Percentiles rank a stretch among this genome's conserved stretches.
phyloP scores from a whole-genome alignment of 2,797 vertebrate species.

The Emys orbicularis region DNA sequence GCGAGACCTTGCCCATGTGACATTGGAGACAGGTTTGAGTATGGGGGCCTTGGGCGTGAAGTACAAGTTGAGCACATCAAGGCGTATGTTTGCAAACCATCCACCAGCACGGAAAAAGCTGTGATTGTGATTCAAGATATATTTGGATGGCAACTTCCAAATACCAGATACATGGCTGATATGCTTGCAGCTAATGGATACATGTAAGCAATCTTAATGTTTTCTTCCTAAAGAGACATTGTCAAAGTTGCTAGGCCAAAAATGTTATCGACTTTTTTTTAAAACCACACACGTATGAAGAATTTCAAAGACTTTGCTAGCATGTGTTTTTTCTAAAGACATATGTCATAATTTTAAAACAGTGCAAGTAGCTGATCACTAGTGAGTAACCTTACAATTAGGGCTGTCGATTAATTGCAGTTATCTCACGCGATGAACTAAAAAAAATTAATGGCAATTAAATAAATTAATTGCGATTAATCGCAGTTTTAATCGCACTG shows the following conservation, averaged over 20 bases:
- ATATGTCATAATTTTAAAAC: not conserved
- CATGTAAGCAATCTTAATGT: slow-evolving; percentile 70
- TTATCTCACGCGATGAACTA: too few species aligned
- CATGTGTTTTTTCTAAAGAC: not conserved
- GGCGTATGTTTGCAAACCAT: slow-evolving; percentile 87
- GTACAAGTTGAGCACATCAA: slow-evolving; percentile 88
- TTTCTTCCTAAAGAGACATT: not conserved
- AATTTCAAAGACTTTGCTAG: not conserved
- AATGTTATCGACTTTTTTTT: not conserved
- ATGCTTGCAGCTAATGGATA: slow-evolving; percentile 92
- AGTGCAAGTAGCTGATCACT: not conserved
- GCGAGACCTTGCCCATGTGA: slow-evolving; percentile 89
- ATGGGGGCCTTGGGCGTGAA: slow-evolving; percentile 88
- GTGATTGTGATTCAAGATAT: slow-evolving; percentile 94
- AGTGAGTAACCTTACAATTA: not conserved
- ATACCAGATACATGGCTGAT: slow-evolving; percentile 93
- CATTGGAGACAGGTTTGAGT: slow-evolving; percentile 90
- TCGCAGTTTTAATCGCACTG: too few species aligned
- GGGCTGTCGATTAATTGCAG: too few species aligned
- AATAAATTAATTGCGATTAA: too few species aligned
- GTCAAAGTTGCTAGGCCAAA: not conserved
- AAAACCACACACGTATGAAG: not conserved
- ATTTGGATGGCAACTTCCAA: slow-evolving; percentile 92
- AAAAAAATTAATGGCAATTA: too few species aligned
- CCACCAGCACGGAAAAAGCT: slow-evolving; percentile 82